These are phyloP conservation scores for Lagopus leucura DNA, from an alignment of 2,113 vertebrate species.

Conservation along the genomic window DNA sequence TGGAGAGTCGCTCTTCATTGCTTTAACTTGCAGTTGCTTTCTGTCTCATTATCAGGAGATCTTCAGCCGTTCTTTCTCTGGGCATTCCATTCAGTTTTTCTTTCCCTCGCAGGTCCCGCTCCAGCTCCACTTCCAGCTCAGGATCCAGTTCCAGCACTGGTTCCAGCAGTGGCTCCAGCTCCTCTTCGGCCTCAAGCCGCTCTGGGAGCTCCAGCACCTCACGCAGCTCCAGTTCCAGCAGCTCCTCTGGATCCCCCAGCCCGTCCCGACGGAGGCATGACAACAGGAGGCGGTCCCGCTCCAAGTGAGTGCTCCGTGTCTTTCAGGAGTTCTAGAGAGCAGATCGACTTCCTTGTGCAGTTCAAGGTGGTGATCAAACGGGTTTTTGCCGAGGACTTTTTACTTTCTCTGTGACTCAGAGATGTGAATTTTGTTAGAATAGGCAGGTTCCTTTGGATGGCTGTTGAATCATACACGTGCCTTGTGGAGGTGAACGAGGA, in stretches of 20 bases:
- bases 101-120: conserved; percentile 75
- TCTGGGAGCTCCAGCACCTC: conserved; percentile 95
- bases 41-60: neutral
- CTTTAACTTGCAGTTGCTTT: neutral
- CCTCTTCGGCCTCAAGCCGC: conserved; percentile 92
- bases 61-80: neutral
- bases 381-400: neutral
- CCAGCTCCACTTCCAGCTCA: conserved; percentile 93
- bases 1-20: neutral
- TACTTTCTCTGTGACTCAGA: neutral
- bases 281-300: conserved; percentile 92
- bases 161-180: conserved; percentile 96
- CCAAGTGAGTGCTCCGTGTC: conserved; percentile 80
- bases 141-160: conserved; percentile 96
- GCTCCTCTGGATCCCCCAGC: conserved; percentile 93
- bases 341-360: neutral
- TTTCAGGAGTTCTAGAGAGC: neutral
- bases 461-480: accelerated
- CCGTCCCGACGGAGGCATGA: conserved; percentile 91
- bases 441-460: neutral
- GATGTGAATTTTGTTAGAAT: neutral
- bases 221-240: conserved; percentile 93
- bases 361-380: neutral
- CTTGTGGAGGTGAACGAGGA: neutral
- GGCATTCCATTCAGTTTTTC: neutral